Evolutionary conservation across 2,888 invertebrate genomes (phyloP), one percentile per base, ranked within the genome.

Genomic region (Hydraecia micacea): DNA sequence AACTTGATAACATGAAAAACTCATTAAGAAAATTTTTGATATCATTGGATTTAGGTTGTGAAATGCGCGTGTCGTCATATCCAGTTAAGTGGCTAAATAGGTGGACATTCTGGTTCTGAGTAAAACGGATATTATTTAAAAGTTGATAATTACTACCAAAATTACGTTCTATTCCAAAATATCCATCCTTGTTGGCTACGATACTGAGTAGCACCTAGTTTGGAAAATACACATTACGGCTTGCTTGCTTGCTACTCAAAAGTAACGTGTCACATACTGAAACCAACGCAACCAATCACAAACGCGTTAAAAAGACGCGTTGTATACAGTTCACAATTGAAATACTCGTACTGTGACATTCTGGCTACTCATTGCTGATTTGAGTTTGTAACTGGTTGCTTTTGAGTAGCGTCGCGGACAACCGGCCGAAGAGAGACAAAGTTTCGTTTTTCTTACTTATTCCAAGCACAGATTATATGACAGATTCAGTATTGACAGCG

Each of bases 21-120:
- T 63, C 32, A 69, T 79, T 78, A 77, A 39, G 18, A 63, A 69
- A 58, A n/a, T 58, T 58, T 78, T 73, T 62, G 60, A 77, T 73
- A 79, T 75, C n/a, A 49, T 75, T 55, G 11, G 28, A 80, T 77
- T 36, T 77, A 66, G 60, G 70, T 86, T 87, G 83, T 88, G 83
- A 88, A 84, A 85, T 79, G 80, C 70, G 76, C 62, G 36, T 81
- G 62, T 58, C 42, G 63, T 58, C n/a, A 28, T 58, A 74, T 60
- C n/a, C 36, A 18, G 62, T 52, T 49, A 62, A 55, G 62, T 62
- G 74, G 72, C 74, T 69, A 74, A 72, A 63, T 55, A 77, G 49
- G 49, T 72, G 46, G 28, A 81, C 13, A 63, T 67, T 76, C n/a
- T 67, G 60, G 25, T 68, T 69, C 15, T 36, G 4, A 55, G 21